A percentile compares a stretch with the other conserved stretches of the same genome.
Conservation (phyloP, 2,797 vertebrate genomes). For the Thripadectes ignobilis region DNA sequence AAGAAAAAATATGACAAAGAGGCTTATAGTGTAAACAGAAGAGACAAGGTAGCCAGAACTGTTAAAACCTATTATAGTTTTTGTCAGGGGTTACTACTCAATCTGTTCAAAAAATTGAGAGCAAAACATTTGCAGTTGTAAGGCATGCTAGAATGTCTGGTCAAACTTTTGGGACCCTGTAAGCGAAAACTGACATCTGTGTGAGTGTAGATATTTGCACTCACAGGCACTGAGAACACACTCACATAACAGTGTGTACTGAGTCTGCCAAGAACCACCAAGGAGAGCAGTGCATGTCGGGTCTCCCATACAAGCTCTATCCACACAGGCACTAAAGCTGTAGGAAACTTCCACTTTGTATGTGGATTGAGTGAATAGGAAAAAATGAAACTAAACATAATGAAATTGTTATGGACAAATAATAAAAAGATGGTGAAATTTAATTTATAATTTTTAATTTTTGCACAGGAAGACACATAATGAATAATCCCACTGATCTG, state of each 20-base stretch:
- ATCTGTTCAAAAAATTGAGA: neutral
- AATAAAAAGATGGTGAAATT: neutral
- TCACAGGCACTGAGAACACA: neutral
- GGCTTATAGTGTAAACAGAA: neutral
- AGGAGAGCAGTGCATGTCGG: fast-evolving
- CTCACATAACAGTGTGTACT: neutral
- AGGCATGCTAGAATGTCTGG: neutral
- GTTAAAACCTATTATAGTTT: neutral
- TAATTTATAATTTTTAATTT: neutral
- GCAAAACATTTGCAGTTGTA: neutral
- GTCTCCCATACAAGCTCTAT: neutral
- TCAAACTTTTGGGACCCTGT: neutral
- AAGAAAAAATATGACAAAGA: neutral
- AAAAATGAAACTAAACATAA: neutral
- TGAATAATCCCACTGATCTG: neutral
- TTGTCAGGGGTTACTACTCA: neutral
- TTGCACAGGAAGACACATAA: neutral
- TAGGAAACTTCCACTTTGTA: neutral
- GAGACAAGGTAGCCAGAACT: neutral
- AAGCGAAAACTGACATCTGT: neutral
- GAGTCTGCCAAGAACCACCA: neutral
- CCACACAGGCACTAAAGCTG: neutral
- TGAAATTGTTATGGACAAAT: neutral
- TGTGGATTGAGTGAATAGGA: neutral
- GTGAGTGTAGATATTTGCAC: neutral